Conservation (phyloP, 1,140 invertebrate species). For the Aphis craccivora region DNA sequence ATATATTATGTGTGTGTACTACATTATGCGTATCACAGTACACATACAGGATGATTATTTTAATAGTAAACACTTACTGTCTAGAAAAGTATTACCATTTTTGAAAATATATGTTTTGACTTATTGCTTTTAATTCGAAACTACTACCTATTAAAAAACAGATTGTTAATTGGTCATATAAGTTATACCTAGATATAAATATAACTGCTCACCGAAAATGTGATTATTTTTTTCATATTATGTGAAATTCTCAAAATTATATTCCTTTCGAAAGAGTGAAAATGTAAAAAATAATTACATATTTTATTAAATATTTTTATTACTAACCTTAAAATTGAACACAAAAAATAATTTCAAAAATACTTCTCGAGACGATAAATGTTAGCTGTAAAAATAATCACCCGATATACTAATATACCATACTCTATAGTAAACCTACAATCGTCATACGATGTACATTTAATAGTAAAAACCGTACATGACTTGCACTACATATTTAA, state of each 20-base stretch:
- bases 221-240: not conserved
- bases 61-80: not conserved
- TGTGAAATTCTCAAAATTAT: not conserved
- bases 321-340: not conserved
- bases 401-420: not conserved
- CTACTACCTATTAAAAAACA: too few species aligned
- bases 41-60: not conserved
- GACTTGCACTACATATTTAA: not conserved
- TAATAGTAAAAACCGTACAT: not conserved
- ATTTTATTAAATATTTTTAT: too few species aligned
- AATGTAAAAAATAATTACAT: too few species aligned
- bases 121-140: not conserved
- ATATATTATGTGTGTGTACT: not conserved
- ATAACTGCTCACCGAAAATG: not conserved
- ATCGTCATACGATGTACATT: not conserved
- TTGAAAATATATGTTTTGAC: too few species aligned
- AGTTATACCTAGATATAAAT: too few species aligned
- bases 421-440: not conserved
- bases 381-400: not conserved
- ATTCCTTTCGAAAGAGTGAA: too few species aligned
- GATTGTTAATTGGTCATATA: too few species aligned
- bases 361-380: not conserved
- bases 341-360: not conserved
- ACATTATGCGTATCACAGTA: not conserved
- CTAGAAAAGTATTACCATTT: not conserved